Percentiles rank a stretch among this genome's conserved stretches.
phyloP scores from a whole-genome alignment of 1,140 invertebrate genomes.

The Scaptomyza pallida region DNA sequence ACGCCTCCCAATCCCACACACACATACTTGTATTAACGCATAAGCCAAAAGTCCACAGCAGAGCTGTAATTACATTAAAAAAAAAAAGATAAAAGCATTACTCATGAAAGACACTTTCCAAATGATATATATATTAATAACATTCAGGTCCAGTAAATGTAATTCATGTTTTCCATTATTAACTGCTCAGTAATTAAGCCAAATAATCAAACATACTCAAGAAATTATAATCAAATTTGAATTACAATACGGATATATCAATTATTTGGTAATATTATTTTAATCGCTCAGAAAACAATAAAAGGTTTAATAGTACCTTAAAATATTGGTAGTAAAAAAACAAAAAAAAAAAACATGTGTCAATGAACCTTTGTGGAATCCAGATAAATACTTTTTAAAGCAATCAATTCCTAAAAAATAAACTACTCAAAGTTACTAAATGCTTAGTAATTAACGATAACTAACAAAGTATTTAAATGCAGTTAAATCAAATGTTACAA shows the following conservation, averaged over 20 bases:
- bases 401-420: background rate
- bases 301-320: background rate
- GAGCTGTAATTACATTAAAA: constrained; percentile 36
- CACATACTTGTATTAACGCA: constrained; percentile 60
- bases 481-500: background rate
- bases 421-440: background rate
- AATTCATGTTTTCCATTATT: background rate
- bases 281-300: constrained; percentile 9
- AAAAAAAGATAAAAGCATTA: no score
- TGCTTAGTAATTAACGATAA: background rate
- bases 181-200: constrained; percentile 1
- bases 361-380: background rate
- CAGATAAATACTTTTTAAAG: background rate
- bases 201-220: constrained; percentile 2
- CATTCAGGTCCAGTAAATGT: background rate
- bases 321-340: background rate
- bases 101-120: background rate
- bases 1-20: constrained; percentile 19
- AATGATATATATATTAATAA: no score
- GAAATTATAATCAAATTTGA: constrained; percentile 15
- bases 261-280: background rate
- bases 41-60: constrained; percentile 67
- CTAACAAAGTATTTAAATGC: background rate
- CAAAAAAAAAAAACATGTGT: background rate
- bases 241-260: no score